Evolutionary conservation across 23 tunicate species (phyloP).

Genomic region (Styela plicata): DNA sequence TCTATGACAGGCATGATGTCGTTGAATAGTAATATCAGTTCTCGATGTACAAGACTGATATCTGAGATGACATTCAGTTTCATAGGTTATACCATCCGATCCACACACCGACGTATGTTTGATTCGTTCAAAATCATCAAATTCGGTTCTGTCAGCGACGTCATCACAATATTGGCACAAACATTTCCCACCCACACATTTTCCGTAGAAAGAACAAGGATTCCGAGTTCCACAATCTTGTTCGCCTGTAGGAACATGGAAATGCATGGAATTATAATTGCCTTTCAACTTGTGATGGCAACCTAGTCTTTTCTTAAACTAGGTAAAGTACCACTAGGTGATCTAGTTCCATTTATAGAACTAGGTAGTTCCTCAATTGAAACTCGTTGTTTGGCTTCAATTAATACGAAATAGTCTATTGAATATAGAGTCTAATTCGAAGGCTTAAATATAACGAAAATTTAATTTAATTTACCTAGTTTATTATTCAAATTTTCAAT

Average conservation of each 20-base stretch:
- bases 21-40: neutral
- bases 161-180: slow-evolving; percentile 6
- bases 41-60: slow-evolving; percentile 50
- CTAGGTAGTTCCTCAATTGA: too few species aligned
- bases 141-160: neutral
- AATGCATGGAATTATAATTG: too few species aligned
- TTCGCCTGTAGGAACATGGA: neutral
- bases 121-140: neutral
- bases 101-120: slow-evolving; percentile 31
- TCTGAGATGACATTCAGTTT: slow-evolving; percentile 49
- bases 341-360: too few species aligned
- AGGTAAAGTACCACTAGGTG: too few species aligned
- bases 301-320: too few species aligned
- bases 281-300: neutral
- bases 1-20: slow-evolving; percentile 24
- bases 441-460: too few species aligned
- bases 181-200: neutral
- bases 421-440: too few species aligned
- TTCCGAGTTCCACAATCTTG: neutral
- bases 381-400: too few species aligned
- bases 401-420: too few species aligned
- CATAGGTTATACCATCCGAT: slow-evolving; percentile 40
- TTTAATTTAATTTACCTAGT: too few species aligned
- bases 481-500: too few species aligned
- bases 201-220: slow-evolving; percentile 12